Base-by-base conservation (phyloP, 2,888 invertebrate genomes). In the Carabus problematicus region DNA sequence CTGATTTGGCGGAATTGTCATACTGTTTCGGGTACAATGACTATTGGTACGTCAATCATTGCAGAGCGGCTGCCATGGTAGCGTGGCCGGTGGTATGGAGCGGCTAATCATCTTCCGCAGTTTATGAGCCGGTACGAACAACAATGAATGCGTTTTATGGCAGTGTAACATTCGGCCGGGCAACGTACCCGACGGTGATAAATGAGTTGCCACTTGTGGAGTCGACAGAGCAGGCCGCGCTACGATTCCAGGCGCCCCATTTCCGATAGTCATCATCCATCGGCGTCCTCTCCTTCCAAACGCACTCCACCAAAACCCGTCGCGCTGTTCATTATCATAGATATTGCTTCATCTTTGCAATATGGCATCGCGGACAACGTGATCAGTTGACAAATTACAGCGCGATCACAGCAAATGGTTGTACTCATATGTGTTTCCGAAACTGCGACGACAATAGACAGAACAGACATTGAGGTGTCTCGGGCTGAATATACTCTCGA, bases 261-360 rank as follows among this genome's bases (percentile, higher is more conserved):
- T 45, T 12, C 45, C 45, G n/a, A 45, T 11, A 11, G 45, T 7
- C 7, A 45, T 45, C 45, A 45, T 45, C 11, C 14, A 45, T 12
- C 45, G n/a, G 14, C 52, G 52, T 52, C 9, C 1, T 11, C 14
- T 14, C 19, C 12, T 52, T 12, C 14, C 12, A 16, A 45, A 3
- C 16, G n/a, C 19, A 52, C 3, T 18, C 1, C 16, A n/a, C 12
- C 8, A n/a, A 8, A 9, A n/a, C 8, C n/a, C n/a, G 7, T n/a
- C 47, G 11, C n/a, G 11, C 3, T 18, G 71, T 75, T 75, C 75
- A 76, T 75, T 76, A 75, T 74, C 75, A 76, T 76, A 74, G 75
- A 75, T 76, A 75, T 75, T 76, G 76, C 75, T 74, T 75, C 74
- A 75, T 75, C 72, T 74, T 75, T 74, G 72, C 61, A 69, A 62